These are phyloP conservation scores for Agrotis puta DNA, from an alignment of 2,888 invertebrate species.

Conservation along the genomic window DNA sequence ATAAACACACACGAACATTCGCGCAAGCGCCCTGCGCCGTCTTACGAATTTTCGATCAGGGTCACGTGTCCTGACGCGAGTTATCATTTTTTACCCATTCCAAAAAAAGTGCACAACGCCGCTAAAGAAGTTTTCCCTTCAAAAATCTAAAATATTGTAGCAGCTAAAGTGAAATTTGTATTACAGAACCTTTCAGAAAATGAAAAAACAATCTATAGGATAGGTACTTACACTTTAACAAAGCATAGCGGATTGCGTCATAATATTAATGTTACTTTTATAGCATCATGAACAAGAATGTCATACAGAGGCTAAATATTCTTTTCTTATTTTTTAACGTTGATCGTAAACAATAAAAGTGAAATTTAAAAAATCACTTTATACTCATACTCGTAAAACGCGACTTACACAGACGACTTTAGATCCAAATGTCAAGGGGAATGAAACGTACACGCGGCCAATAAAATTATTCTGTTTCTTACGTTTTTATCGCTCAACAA, in stretches of 20 bases:
- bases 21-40: too few species aligned
- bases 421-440: slow-evolving; percentile 64
- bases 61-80: too few species aligned
- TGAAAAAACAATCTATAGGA: slow-evolving; percentile 12
- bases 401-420: slow-evolving; percentile 54
- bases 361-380: slow-evolving; percentile 61
- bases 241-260: slow-evolving; percentile 24
- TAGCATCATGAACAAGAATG: slow-evolving; percentile 47
- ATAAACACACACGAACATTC: too few species aligned
- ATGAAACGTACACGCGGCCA: slow-evolving; percentile 63
- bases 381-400: slow-evolving; percentile 54
- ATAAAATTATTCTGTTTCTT: slow-evolving; percentile 64
- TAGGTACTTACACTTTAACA: not conserved
- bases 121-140: too few species aligned
- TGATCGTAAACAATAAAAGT: slow-evolving; percentile 52
- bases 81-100: too few species aligned
- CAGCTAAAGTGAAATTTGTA: not conserved
- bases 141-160: too few species aligned
- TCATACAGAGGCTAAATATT: slow-evolving; percentile 37
- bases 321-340: slow-evolving; percentile 50
- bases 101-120: too few species aligned
- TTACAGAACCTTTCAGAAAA: slow-evolving; percentile 21
- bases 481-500: slow-evolving; percentile 56
- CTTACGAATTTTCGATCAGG: too few species aligned
- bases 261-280: slow-evolving; percentile 47